Evolutionary conservation across 2,113 vertebrate species (phyloP).

Genomic region (Genyomyrus donnyi): DNA sequence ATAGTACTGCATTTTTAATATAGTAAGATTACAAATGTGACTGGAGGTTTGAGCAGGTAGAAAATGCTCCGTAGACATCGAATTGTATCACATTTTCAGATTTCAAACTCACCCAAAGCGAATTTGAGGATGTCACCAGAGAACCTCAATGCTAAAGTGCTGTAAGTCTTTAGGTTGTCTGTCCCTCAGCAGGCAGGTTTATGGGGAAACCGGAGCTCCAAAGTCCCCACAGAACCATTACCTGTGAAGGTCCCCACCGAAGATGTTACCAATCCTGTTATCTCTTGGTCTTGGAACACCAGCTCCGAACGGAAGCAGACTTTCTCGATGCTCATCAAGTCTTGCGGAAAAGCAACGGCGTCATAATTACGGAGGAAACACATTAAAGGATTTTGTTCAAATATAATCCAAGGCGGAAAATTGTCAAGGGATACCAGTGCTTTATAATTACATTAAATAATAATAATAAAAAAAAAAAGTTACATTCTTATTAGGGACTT

Average conservation of each 20-base stretch:
- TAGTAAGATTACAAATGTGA: background rate
- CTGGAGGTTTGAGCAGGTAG: background rate
- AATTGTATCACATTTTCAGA: background rate
- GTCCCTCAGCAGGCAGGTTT: background rate
- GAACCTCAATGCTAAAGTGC: background rate
- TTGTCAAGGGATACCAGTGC: background rate
- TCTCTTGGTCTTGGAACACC: background rate
- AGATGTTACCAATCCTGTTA: background rate
- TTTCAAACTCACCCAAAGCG: background rate
- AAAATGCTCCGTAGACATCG: background rate
- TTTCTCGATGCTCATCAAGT: background rate
- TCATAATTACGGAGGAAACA: background rate
- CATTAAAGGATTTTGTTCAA: background rate
- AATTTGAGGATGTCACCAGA: background rate
- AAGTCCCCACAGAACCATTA: background rate
- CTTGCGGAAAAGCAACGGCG: background rate
- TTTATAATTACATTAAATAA: slow-evolving; percentile 2
- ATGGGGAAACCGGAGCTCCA: background rate
- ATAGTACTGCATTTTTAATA: background rate
- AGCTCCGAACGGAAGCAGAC: background rate
- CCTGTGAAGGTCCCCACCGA: background rate
- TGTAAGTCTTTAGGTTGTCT: background rate
- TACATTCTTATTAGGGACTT: background rate
- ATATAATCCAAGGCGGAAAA: background rate
- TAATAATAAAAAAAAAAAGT: background rate